Evolutionary conservation across 2,888 invertebrate species (phyloP).

Genomic region (Acrobasis suavella): DNA sequence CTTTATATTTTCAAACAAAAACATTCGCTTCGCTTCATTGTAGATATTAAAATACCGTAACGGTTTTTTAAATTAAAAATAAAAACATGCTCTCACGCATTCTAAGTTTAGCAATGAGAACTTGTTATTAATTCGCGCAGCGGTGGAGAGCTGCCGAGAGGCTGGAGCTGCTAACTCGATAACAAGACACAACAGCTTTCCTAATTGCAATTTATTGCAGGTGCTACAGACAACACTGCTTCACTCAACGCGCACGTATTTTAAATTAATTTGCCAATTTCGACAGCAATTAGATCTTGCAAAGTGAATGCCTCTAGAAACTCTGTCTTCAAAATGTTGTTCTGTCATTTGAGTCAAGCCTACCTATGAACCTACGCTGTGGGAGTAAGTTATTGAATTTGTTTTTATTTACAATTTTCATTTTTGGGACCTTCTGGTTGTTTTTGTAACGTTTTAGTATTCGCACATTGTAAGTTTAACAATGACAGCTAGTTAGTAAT

Average conservation of each 20-base stretch:
- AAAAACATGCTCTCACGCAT: too few relatives aligned
- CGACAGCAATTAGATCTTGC: slow-evolving; percentile 62
- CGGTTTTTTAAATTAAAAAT: too few relatives aligned
- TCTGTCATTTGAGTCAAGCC: too few relatives aligned
- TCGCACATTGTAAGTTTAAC: slow-evolving; percentile 28
- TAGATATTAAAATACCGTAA: too few relatives aligned
- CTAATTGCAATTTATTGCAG: slow-evolving; percentile 83
- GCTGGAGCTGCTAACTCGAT: slow-evolving; percentile 78
- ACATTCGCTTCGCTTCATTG: too few relatives aligned
- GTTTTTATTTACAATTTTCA: too few relatives aligned
- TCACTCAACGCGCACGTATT: slow-evolving; percentile 77
- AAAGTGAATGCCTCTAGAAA: slow-evolving; percentile 38
- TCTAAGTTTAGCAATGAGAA: slow-evolving; percentile 34
- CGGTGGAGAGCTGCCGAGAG: slow-evolving; percentile 55
- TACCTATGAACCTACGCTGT: too few relatives aligned
- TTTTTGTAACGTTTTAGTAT: neutral
- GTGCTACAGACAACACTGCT: slow-evolving; percentile 74
- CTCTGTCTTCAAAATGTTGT: slow-evolving; percentile 20
- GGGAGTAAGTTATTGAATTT: too few relatives aligned
- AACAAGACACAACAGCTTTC: slow-evolving; percentile 80
- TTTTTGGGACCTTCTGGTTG: too few relatives aligned
- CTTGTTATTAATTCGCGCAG: slow-evolving; percentile 64
- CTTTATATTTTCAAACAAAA: too few relatives aligned
- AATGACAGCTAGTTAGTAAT: slow-evolving; percentile 59
- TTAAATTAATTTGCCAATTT: slow-evolving; percentile 78